These are phyloP conservation scores for Lasioglossum figueresi DNA, from an alignment of 2,888 invertebrate genomes.

Conservation along the genomic window DNA sequence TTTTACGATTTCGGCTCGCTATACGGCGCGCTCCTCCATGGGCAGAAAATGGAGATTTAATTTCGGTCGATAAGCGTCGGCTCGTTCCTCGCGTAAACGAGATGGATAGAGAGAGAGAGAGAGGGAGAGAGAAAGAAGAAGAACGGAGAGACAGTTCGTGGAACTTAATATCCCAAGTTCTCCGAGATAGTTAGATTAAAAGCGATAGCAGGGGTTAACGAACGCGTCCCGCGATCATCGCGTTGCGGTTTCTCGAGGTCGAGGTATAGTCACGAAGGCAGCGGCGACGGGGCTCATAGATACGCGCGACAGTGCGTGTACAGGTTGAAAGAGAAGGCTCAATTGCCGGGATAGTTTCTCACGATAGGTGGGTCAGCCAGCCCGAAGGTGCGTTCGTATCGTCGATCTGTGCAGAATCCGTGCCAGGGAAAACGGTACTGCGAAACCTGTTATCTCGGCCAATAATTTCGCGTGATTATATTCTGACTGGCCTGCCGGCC, in stretches of 20 bases:
- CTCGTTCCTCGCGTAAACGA: neutral
- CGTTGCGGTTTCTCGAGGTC: conserved; percentile 40
- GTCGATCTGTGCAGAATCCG: conserved; percentile 57
- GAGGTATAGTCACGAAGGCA: conserved; percentile 21
- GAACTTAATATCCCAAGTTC: conserved; percentile 38
- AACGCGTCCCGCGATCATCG: conserved; percentile 37
- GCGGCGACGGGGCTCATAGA: conserved; percentile 18
- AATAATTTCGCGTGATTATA: conserved; percentile 54
- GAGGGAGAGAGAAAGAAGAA: neutral
- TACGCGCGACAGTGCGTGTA: conserved; percentile 34
- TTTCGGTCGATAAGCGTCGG: conserved; percentile 1
- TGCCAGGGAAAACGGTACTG: conserved; percentile 59
- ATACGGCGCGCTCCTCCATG: neutral
- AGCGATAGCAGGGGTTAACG: conserved; percentile 44
- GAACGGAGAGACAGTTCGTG: conserved; percentile 21
- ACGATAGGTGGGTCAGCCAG: conserved; percentile 64
- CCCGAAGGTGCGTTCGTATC: conserved; percentile 58
- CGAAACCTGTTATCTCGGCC: conserved; percentile 53
- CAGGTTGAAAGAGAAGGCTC: conserved; percentile 41
- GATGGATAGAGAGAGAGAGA: neutral
- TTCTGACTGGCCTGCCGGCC: conserved; percentile 35
- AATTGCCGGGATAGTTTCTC: conserved; percentile 64
- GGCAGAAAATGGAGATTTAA: neutral
- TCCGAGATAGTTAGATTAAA: conserved; percentile 36
- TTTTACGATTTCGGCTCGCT: neutral